Percentiles rank a stretch among this genome's conserved stretches.
Conservation (phyloP, 2,797 vertebrate genomes). For the Melanotaenia parkinsoni region DNA sequence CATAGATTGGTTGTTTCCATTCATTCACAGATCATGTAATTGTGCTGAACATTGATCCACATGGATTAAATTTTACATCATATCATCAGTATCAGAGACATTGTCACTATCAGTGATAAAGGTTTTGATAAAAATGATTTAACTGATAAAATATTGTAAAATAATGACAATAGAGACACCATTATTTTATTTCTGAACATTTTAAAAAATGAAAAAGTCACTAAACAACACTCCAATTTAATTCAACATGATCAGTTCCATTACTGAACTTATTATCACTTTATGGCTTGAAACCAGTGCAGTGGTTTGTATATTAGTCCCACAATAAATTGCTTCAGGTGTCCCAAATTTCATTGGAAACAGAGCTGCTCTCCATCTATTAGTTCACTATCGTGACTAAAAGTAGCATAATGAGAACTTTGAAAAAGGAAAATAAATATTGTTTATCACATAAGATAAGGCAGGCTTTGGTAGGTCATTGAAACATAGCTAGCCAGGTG, state of each 20-base stretch:
- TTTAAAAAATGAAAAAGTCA: not conserved
- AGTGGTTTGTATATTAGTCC: not conserved
- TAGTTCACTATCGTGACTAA: too few species aligned
- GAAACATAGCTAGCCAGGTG: constrained; percentile 32
- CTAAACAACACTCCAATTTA: not conserved
- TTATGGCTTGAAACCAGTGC: not conserved
- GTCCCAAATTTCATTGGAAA: not conserved
- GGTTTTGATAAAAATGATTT: not conserved
- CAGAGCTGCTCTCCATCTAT: too few species aligned
- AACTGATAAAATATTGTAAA: not conserved
- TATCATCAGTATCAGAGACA: not conserved
- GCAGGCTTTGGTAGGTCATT: constrained; percentile 20
- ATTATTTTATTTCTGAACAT: not conserved
- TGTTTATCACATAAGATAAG: constrained; percentile 6
- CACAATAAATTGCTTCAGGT: not conserved
- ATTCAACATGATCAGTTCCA: not conserved
- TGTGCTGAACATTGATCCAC: not conserved
- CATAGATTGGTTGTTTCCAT: constrained; percentile 6
- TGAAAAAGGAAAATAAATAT: not conserved
- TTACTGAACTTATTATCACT: not conserved
- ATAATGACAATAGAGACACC: too few species aligned
- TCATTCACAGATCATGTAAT: not conserved
- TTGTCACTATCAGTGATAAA: not conserved
- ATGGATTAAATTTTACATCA: not conserved
- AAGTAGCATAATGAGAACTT: not conserved